Percentiles rank a stretch among this genome's conserved stretches.
Conservation (phyloP, 2,888 invertebrate genomes). For the Keiferia lycopersicella region DNA sequence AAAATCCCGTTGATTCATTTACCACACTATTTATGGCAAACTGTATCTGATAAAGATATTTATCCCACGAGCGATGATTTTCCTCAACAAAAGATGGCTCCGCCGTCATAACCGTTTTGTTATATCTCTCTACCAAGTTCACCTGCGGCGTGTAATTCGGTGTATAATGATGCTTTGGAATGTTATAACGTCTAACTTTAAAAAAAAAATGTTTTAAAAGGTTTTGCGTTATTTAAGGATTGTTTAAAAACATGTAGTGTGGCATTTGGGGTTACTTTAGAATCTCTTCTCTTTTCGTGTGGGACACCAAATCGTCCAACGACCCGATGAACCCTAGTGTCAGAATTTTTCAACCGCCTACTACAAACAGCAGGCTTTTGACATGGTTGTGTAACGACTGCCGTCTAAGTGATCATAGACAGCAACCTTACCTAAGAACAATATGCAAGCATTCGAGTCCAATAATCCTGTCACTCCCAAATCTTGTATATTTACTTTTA, state of each 20-base stretch:
- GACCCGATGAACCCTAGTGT: no score
- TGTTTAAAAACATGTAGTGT: no score
- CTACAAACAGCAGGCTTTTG: no score
- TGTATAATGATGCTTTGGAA: slow-evolving; percentile 35
- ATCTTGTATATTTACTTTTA: not conserved
- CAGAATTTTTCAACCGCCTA: no score
- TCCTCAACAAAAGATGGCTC: slow-evolving; percentile 10
- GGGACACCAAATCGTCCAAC: no score
- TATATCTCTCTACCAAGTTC: slow-evolving; percentile 36
- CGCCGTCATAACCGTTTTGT: slow-evolving; percentile 26
- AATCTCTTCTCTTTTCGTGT: no score
- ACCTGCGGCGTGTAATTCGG: slow-evolving; percentile 28
- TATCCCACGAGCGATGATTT: slow-evolving; percentile 21
- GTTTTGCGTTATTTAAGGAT: no score
- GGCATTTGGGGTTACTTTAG: no score
- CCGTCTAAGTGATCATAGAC: no score
- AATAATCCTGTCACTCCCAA: not conserved
- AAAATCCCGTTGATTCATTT: not conserved
- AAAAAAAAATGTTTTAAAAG: no score
- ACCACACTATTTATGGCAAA: slow-evolving; percentile 30
- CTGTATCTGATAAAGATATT: slow-evolving; percentile 26
- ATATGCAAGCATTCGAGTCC: not conserved
- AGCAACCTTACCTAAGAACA: not conserved
- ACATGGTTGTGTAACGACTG: no score
- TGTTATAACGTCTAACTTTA: slow-evolving; percentile 35